A percentile compares a stretch with the other conserved stretches of the same genome.
phyloP scores from a whole-genome alignment of 2,797 vertebrate genomes.

The Enteromius mattozi region DNA sequence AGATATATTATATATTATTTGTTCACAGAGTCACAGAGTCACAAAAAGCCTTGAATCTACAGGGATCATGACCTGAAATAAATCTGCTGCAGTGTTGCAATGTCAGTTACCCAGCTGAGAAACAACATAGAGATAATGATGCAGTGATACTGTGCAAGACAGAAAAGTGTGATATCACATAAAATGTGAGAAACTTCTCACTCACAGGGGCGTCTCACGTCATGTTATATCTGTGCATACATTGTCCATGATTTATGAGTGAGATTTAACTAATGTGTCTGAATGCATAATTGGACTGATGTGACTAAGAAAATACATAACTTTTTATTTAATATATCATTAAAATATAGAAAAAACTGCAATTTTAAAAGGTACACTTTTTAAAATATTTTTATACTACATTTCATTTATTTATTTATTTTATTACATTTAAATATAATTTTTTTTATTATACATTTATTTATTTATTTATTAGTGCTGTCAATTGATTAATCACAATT shows the following conservation, averaged over 20 bases:
- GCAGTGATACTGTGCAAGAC: constrained; percentile 9
- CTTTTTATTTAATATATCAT: not conserved
- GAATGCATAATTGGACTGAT: not conserved
- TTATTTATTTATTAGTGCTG: not conserved
- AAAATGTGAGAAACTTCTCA: constrained; percentile 19
- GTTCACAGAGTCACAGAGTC: not conserved
- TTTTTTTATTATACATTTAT: not conserved
- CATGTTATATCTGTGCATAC: constrained; percentile 6
- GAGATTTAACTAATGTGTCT: constrained; percentile 5
- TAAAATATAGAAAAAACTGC: not conserved
- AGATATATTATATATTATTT: constrained; percentile 15
- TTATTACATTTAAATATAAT: not conserved
- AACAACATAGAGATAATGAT: constrained; percentile 15
- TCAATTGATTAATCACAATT: too few relatives aligned
- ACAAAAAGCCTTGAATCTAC: not conserved
- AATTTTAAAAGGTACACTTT: too few relatives aligned
- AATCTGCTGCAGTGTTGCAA: not conserved
- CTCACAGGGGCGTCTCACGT: not conserved
- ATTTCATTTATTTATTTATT: not conserved
- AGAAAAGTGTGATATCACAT: constrained; percentile 14
- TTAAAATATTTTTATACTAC: not conserved
- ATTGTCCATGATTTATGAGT: constrained; percentile 2
- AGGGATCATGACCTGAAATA: not conserved
- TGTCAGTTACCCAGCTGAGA: not conserved
- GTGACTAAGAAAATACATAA: not conserved